Base-by-base conservation (phyloP, 2,888 invertebrate genomes). In the Flexamia atlantica region DNA sequence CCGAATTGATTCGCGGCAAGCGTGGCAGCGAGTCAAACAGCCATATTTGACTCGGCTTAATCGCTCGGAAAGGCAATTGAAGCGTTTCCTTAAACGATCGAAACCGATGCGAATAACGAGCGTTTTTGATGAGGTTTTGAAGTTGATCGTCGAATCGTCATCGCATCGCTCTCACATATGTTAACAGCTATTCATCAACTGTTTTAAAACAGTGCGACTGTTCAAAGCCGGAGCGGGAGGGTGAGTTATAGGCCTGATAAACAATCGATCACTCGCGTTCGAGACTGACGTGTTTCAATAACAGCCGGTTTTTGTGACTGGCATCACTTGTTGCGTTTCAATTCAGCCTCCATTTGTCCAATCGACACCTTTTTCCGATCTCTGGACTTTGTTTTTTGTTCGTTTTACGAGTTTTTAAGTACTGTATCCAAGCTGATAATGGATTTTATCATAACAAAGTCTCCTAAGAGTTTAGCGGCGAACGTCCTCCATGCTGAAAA, bases 151-250 rank as follows among this genome's bases (percentile, higher is more conserved):
- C 53, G n/a, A 23, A 20, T 53, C 53, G 53, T 46, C 46, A 46
- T 46, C 36, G 50, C 50, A 7, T 17, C 2, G 17, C 17, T 12
- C 23, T 3, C 42, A 76, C 76, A 76, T 50, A 76, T 76, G 79
- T 79, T 79, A 57, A 57, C 79, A 42, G 76, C 50, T 17, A 79
- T 79, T 36, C 79, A 79, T 79, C 79, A 79, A 79, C 57, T 46
- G 79, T 57, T 57, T 50, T 30, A 79, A 79, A 53, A 28, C 50
- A 36, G 32, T 28, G 50, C 25, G 40, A 42, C 50, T 57, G 79
- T 53, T 76, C 46, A 76, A 50, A 50, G 14, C 30, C 17, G 9
- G 68, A 32, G 46, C 20, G 20, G 20, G 32, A 1, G 28, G 17
- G 53, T 57, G 57, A 79, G 79, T 32, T 79, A 79, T 79, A 32